Evolutionary conservation across 2,888 invertebrate genomes (phyloP).

Genomic region (Phengaris arion): DNA sequence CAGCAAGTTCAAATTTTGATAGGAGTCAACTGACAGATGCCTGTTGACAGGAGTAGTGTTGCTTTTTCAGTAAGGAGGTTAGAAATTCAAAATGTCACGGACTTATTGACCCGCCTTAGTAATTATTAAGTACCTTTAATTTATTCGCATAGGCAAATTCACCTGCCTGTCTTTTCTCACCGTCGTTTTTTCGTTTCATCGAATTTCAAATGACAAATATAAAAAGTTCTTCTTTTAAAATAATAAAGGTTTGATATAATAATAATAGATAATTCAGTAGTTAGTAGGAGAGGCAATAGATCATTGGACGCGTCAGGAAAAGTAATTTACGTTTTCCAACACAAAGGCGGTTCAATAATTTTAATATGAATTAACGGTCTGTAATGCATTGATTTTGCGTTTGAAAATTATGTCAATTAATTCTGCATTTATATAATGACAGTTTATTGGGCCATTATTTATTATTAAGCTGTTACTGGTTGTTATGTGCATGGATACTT

Average conservation of each 20-base stretch:
- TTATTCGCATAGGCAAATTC: too few relatives aligned
- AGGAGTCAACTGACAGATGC: too few relatives aligned
- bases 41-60: too few relatives aligned
- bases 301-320: neutral
- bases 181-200: neutral
- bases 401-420: conserved; percentile 42
- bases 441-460: conserved; percentile 15
- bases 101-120: too few relatives aligned
- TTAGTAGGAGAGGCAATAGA: neutral
- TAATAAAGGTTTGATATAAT: neutral
- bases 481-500: neutral
- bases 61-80: too few relatives aligned
- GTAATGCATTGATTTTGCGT: conserved; percentile 55
- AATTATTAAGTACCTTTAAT: too few relatives aligned
- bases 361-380: conserved; percentile 37
- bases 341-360: conserved; percentile 1
- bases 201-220: neutral
- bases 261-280: neutral
- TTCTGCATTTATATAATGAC: conserved; percentile 12
- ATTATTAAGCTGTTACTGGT: conserved; percentile 42
- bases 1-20: too few relatives aligned
- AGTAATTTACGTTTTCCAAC: conserved; percentile 12
- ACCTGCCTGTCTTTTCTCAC: too few relatives aligned
- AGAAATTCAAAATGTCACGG: too few relatives aligned
- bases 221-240: neutral